Evolutionary conservation across 2,888 invertebrate species (phyloP).

Genomic region (Deroplatys truncata): DNA sequence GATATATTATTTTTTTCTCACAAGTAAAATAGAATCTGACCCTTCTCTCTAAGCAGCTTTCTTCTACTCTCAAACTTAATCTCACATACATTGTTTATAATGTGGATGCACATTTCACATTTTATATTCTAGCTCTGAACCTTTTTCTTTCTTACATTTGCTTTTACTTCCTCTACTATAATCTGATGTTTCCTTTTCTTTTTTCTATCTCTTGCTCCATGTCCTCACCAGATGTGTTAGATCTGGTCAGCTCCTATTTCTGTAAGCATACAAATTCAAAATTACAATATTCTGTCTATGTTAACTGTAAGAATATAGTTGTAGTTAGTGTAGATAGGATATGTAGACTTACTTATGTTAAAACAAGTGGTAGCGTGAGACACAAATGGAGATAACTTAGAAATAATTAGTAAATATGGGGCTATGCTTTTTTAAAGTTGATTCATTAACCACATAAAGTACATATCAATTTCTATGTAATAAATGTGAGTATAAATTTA

Average conservation of each 20-base stretch:
- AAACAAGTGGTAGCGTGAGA: background rate
- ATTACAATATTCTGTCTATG: background rate
- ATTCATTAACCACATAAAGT: too few relatives aligned
- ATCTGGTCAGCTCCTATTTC: constrained; percentile 32
- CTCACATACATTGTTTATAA: too few relatives aligned
- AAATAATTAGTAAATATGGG: too few relatives aligned
- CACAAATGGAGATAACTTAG: background rate
- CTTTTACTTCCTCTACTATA: background rate
- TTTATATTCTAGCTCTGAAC: background rate
- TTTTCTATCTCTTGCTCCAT: constrained; percentile 10
- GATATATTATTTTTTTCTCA: too few relatives aligned
- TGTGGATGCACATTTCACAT: background rate
- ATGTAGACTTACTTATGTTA: background rate
- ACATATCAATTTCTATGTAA: too few relatives aligned
- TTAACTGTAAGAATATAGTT: background rate
- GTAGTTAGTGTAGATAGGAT: background rate
- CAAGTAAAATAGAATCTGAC: too few relatives aligned
- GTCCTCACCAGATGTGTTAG: constrained; percentile 26
- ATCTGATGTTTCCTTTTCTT: background rate
- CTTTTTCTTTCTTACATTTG: background rate
- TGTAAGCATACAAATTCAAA: constrained; percentile 28
- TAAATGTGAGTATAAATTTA: too few relatives aligned
- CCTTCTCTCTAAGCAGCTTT: too few relatives aligned
- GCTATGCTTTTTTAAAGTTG: too few relatives aligned
- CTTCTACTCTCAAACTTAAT: too few relatives aligned